Evolutionary conservation across 2,797 vertebrate species (phyloP).

Genomic region (Lithobates pipiens): DNA sequence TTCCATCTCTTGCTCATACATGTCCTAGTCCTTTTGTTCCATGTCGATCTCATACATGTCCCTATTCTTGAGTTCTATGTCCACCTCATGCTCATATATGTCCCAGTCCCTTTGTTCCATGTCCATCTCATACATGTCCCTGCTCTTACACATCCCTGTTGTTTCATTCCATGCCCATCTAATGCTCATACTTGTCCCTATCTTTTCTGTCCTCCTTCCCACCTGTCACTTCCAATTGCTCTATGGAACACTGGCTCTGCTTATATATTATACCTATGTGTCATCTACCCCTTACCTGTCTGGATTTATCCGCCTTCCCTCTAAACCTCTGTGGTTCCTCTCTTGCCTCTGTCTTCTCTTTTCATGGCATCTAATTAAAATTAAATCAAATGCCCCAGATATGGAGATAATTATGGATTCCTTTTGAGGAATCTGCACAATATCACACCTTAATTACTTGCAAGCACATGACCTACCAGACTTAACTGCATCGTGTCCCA

Average conservation of each 20-base stretch:
- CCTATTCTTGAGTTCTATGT: no score
- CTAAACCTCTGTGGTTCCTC: neutral
- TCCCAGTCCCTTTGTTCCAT: no score
- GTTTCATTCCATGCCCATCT: neutral
- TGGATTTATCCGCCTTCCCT: neutral
- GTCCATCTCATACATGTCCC: no score
- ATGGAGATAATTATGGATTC: conserved; percentile 50
- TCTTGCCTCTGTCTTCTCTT: conserved; percentile 23
- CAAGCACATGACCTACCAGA: conserved; percentile 23
- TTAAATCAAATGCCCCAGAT: conserved; percentile 41
- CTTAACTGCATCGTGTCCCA: conserved; percentile 8
- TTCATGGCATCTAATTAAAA: conserved; percentile 56
- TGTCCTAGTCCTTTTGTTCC: no score
- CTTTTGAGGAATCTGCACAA: conserved; percentile 51
- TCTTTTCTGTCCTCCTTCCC: neutral
- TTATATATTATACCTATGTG: neutral
- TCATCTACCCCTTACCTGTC: conserved; percentile 39
- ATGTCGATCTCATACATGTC: no score
- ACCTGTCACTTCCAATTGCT: neutral
- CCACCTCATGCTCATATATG: no score
- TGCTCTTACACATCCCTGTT: no score
- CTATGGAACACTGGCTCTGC: neutral
- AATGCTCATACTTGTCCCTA: neutral
- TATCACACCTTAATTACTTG: conserved; percentile 50
- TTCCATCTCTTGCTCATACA: no score